These are phyloP conservation scores for Hemibagrus guttatus DNA, from an alignment of 2,797 vertebrate species.

Conservation along the genomic window DNA sequence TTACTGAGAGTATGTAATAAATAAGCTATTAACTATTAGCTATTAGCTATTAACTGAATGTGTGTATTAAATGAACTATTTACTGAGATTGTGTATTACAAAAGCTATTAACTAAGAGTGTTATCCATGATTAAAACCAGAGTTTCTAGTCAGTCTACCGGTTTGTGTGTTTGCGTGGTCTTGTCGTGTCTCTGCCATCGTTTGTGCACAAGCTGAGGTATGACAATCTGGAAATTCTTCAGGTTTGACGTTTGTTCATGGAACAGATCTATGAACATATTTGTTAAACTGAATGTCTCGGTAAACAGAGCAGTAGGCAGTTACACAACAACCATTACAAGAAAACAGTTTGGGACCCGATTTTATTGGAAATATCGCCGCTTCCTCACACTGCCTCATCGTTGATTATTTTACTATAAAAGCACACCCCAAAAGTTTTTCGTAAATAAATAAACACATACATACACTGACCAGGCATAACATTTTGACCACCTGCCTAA, in stretches of 20 bases:
- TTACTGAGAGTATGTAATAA: not conserved
- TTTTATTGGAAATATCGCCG: too few species aligned
- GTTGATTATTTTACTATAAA: too few species aligned
- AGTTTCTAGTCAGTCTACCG: slow-evolving; percentile 50
- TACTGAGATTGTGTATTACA: too few species aligned
- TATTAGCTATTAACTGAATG: not conserved
- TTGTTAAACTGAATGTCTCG: not conserved
- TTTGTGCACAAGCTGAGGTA: slow-evolving; percentile 63
- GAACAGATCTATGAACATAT: slow-evolving; percentile 43
- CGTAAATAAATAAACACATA: too few species aligned
- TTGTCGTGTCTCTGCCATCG: slow-evolving; percentile 62
- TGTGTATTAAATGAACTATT: not conserved
- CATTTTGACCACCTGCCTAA: too few species aligned
- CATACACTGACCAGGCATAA: too few species aligned
- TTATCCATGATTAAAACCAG: too few species aligned
- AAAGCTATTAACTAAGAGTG: too few species aligned
- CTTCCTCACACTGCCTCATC: too few species aligned
- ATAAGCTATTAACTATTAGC: not conserved
- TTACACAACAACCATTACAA: not conserved
- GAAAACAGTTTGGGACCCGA: too few species aligned
- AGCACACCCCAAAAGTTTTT: too few species aligned
- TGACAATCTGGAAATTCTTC: slow-evolving; percentile 67
- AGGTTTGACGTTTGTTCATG: slow-evolving; percentile 32
- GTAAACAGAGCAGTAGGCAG: not conserved
- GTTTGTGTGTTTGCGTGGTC: slow-evolving; percentile 1